A percentile compares a stretch with the other conserved stretches of the same genome.
Conservation (phyloP, 2,113 vertebrate genomes). For the Caloenas nicobarica region DNA sequence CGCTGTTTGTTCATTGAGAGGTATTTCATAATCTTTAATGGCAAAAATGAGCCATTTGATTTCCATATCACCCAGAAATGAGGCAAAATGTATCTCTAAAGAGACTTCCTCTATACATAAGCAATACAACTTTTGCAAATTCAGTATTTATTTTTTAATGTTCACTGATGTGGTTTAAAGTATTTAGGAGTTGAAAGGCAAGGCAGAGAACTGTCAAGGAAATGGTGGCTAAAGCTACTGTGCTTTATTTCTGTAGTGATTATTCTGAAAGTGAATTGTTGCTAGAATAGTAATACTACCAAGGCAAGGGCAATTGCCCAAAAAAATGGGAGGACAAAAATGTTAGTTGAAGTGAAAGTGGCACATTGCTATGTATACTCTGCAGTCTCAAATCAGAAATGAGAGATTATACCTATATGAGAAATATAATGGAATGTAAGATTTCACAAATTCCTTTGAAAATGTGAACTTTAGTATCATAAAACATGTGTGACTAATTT, state of each 20-base stretch:
- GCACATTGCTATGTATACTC: background rate
- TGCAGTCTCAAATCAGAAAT: background rate
- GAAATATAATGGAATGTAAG: background rate
- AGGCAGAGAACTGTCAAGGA: background rate
- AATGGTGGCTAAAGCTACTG: background rate
- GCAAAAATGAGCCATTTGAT: background rate
- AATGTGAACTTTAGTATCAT: background rate
- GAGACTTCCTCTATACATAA: background rate
- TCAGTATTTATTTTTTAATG: conserved; percentile 9
- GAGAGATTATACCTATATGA: background rate
- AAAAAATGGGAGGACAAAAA: background rate
- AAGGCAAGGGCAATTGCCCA: background rate
- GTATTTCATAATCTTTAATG: background rate
- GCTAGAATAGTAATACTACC: background rate
- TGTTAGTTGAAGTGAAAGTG: background rate
- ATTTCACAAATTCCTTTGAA: background rate
- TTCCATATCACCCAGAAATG: background rate
- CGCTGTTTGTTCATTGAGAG: background rate
- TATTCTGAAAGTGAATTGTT: background rate
- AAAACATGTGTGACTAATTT: background rate
- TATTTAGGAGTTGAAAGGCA: conserved; percentile 18
- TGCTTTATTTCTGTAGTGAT: background rate
- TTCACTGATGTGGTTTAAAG: background rate
- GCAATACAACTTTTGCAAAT: background rate
- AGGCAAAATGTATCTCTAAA: background rate